Percentiles rank a stretch among this genome's conserved stretches.
Evolutionary conservation across 2,797 vertebrate species (phyloP).

Genomic region (Loris lydekkerianus): DNA sequence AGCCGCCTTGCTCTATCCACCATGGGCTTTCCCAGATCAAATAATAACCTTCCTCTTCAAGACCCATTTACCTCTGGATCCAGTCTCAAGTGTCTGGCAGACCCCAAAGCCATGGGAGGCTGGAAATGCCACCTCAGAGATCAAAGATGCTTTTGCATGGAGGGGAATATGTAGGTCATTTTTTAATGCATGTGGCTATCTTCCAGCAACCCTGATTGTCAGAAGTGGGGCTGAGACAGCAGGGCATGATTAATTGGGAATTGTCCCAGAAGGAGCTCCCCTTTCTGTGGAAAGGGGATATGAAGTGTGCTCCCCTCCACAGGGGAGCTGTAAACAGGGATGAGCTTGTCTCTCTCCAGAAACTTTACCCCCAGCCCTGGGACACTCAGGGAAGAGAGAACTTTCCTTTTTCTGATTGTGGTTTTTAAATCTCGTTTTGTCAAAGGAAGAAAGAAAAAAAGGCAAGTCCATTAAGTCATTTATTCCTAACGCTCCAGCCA

Average conservation of each 20-base stretch:
- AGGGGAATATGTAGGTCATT: conserved; percentile 10
- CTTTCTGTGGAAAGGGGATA: no score
- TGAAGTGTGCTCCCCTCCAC: neutral
- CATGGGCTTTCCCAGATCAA: neutral
- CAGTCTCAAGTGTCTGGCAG: neutral
- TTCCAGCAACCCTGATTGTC: neutral
- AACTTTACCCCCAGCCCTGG: neutral
- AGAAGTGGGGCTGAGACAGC: neutral
- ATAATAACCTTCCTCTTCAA: neutral
- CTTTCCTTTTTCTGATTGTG: neutral
- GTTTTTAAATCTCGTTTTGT: conserved; percentile 38
- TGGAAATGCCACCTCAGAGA: neutral
- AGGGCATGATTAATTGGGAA: neutral
- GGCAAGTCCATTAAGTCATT: neutral
- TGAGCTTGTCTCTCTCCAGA: neutral
- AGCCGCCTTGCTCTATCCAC: neutral
- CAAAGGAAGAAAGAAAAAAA: neutral
- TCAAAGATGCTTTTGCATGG: conserved; percentile 44
- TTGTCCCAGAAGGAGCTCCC: neutral
- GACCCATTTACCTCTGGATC: neutral
- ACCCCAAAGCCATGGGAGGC: neutral
- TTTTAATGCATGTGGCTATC: conserved; percentile 33
- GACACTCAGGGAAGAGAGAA: neutral
- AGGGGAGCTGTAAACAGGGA: neutral
- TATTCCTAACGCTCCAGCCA: conserved; percentile 42